Percentiles rank a stretch among this genome's conserved stretches.
Evolutionary conservation across 35 echinoderm and acorn worm genomes (phyloP).

Genomic region (Stichopus chloronotus): DNA sequence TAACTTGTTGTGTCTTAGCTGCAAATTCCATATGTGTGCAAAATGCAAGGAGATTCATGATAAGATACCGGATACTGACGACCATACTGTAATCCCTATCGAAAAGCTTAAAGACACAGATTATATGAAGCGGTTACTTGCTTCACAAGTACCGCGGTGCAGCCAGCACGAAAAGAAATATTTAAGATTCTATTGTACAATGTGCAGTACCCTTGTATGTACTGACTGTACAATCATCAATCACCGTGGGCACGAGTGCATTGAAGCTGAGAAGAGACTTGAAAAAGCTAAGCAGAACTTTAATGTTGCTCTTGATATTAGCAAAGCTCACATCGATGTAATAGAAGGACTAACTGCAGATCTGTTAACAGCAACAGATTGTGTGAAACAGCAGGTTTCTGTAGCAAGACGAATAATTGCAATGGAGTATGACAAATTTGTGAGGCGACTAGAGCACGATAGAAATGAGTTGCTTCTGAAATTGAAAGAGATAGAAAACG

Average conservation of each 20-base stretch:
- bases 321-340: background rate
- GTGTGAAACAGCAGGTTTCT: background rate
- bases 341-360: background rate
- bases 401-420: too few species aligned
- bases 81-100: background rate
- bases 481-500: too few species aligned
- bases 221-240: conserved; percentile 65
- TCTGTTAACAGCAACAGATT: background rate
- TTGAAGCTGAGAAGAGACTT: background rate
- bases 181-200: conserved; percentile 53
- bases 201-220: conserved; percentile 45
- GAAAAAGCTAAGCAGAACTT: background rate
- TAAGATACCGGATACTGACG: conserved; percentile 8
- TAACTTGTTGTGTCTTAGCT: background rate
- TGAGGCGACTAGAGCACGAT: too few species aligned
- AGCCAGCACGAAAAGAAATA: conserved; percentile 17
- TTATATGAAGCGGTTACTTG: background rate
- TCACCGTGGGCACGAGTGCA: conserved; percentile 38
- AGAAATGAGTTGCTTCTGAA: background rate
- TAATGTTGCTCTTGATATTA: background rate
- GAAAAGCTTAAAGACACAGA: background rate
- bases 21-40: conserved; percentile 8
- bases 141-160: conserved; percentile 16
- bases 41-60: conserved; percentile 3
- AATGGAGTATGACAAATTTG: too few species aligned